Percentiles rank a stretch among this genome's conserved stretches.
These are phyloP conservation scores for Silurus asotus DNA, from an alignment of 2,113 vertebrate genomes.

Conservation along the genomic window DNA sequence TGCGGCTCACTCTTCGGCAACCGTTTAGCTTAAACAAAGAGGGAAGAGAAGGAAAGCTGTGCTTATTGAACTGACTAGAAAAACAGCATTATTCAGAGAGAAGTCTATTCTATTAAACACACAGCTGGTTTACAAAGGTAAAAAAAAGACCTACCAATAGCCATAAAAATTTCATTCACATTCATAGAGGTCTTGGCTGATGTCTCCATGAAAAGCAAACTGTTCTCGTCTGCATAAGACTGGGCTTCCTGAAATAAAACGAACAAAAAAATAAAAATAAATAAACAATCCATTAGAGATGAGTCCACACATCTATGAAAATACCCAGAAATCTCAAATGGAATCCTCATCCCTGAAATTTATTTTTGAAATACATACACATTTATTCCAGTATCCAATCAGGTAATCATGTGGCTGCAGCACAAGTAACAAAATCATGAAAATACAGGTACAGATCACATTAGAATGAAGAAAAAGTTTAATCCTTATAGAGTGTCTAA, in stretches of 20 bases:
- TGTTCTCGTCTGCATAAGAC: conserved; percentile 97
- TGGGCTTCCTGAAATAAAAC: conserved; percentile 86
- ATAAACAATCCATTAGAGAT: neutral
- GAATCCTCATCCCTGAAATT: neutral
- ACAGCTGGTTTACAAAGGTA: neutral
- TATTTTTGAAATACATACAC: neutral
- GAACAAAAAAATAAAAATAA: neutral
- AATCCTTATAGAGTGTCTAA: no score
- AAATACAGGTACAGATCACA: neutral
- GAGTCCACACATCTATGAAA: neutral
- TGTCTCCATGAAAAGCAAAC: conserved; percentile 97
- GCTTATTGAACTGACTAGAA: neutral
- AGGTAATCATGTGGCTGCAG: neutral
- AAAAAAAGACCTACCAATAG: conserved; percentile 84
- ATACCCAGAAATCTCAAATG: neutral
- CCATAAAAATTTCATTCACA: conserved; percentile 99
- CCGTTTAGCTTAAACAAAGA: conserved; percentile 79
- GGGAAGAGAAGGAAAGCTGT: neutral
- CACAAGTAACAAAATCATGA: neutral
- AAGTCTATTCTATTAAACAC: neutral
- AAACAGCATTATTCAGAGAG: neutral
- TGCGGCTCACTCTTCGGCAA: conserved; percentile 96
- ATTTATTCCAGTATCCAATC: neutral
- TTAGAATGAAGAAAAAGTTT: neutral
- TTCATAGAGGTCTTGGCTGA: conserved; percentile 98